These are phyloP conservation scores for Lasius fuliginosus DNA, from an alignment of 2,888 invertebrate species.

Conservation along the genomic window DNA sequence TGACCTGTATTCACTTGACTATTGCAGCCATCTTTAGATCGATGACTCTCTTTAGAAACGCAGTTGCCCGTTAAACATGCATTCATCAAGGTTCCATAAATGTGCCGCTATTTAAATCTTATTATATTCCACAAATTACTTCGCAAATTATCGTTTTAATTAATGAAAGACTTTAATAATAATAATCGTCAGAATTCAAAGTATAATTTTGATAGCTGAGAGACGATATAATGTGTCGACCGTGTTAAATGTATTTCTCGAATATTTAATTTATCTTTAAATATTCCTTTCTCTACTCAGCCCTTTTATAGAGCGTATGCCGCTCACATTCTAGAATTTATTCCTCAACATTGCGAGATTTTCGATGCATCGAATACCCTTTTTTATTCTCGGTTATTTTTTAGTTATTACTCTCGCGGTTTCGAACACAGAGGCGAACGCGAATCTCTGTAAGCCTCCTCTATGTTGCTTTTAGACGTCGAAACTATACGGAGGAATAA, in stretches of 20 bases:
- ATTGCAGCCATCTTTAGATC: slow-evolving; percentile 67
- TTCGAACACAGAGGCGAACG: not conserved
- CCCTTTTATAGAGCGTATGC: not conserved
- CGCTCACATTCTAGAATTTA: not conserved
- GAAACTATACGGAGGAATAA: slow-evolving; percentile 23
- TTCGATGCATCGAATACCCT: no score
- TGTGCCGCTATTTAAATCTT: slow-evolving; percentile 30
- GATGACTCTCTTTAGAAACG: slow-evolving; percentile 66
- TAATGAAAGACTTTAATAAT: not conserved
- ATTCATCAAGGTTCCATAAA: slow-evolving; percentile 49
- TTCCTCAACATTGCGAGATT: not conserved
- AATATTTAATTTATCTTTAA: not conserved
- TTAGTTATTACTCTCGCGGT: not conserved
- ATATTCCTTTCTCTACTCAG: not conserved
- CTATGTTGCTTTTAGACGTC: slow-evolving; percentile 1
- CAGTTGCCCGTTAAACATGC: slow-evolving; percentile 63
- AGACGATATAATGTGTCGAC: not conserved
- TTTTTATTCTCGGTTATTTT: not conserved
- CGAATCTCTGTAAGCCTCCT: not conserved
- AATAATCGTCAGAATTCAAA: not conserved
- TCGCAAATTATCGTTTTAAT: not conserved
- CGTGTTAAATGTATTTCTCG: not conserved
- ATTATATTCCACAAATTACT: slow-evolving; percentile 7
- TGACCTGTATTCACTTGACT: slow-evolving; percentile 68
- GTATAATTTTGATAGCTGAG: not conserved